Percentiles rank a stretch among this genome's conserved stretches.
phyloP scores from a whole-genome alignment of 1,140 invertebrate species.

The Pseudomyrmex concolor region DNA sequence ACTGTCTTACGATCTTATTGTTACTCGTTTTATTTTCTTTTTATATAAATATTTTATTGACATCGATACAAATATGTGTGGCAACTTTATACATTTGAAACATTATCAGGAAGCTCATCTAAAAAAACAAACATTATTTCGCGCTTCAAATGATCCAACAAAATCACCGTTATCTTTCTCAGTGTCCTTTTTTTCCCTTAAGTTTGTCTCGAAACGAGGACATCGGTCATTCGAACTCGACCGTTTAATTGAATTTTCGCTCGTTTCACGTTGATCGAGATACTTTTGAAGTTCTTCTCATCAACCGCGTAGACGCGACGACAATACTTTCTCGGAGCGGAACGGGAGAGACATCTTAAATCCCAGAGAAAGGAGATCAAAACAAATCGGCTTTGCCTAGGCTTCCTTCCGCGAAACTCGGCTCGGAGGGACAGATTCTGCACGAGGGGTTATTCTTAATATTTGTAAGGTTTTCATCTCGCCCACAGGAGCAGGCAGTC shows the following conservation, averaged over 20 bases:
- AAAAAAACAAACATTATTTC: background rate
- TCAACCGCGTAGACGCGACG: background rate
- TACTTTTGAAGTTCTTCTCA: conserved; percentile 48
- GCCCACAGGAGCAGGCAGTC: conserved; percentile 7
- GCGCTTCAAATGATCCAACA: conserved; percentile 1
- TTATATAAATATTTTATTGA: background rate
- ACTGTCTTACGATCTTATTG: background rate
- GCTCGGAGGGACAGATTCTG: conserved; percentile 48
- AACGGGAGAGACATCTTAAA: conserved; percentile 63
- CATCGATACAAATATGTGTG: background rate
- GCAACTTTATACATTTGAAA: background rate
- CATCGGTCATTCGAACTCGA: background rate
- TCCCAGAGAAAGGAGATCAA: conserved; percentile 75
- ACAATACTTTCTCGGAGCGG: conserved; percentile 47
- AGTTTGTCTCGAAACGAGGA: conserved; percentile 1
- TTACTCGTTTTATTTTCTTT: background rate
- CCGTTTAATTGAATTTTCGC: conserved; percentile 69
- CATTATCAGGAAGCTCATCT: no score
- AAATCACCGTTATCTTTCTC: background rate
- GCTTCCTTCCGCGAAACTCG: conserved; percentile 66
- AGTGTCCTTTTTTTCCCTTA: background rate
- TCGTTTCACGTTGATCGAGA: conserved; percentile 37
- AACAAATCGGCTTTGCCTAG: conserved; percentile 80
- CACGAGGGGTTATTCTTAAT: conserved; percentile 80
- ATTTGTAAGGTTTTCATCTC: conserved; percentile 81